Base-by-base conservation (phyloP, 2,113 vertebrate genomes). In the Eublepharis macularius region DNA sequence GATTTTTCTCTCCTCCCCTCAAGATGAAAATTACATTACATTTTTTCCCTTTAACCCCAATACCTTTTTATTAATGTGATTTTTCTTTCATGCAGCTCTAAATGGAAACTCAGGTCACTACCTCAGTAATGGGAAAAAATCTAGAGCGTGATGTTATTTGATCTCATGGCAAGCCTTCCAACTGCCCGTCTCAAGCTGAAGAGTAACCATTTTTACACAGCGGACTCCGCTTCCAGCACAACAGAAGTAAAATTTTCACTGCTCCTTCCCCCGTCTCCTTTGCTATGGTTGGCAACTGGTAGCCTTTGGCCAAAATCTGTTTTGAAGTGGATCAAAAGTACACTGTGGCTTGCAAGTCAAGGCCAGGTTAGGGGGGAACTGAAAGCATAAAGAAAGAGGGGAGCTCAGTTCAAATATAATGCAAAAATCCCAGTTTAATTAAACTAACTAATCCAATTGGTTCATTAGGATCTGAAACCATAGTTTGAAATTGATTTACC, bases 41-140 rank as follows among this genome's bases (percentile, higher is more conserved):
- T 16, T 70, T 34, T 81, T 75, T 29, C 60, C 82, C 68, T 82
- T 87, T 83, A 76, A 88, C 36, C 76, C 82, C 87, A 85, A 81
- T 34, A 29, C 91, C 91, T 92, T 39, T 26, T 41, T 86, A 87
- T 49, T 47, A 43, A 68, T 54, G 0, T 2, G 39, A 45, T 68
- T 76, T 14, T 26, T 79, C 74, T 78, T 90, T 36, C 77, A 65
- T 76, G 19, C 85, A 32, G 9, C 47, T 90, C 83, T 4, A 2
- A 83, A 68, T 3, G 24, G 1, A 82, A 90, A 5, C 72, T 34
- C 73, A 81, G 73, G 43, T 66, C 36, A 21, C 45, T 34, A 26
- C 0, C 57, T 24, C 0, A 74, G 39, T 1, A 43, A 69, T 49
- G 26, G 72, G n/a, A n/a, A n/a, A 86, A 63, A 63, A 3, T 3